Conservation (phyloP, 2,797 vertebrate genomes). For the Neoniphon sammara region DNA sequence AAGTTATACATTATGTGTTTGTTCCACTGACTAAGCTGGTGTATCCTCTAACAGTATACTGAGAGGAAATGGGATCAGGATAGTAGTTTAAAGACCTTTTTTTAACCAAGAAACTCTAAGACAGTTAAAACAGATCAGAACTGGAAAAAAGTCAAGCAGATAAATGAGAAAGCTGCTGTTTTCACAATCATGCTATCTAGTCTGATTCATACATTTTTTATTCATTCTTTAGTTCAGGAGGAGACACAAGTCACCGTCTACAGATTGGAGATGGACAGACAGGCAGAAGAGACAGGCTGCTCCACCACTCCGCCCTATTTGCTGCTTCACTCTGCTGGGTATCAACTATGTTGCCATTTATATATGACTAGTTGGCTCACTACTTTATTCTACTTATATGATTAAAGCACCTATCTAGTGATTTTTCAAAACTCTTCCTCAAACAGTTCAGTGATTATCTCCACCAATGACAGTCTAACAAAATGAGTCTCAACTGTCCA, state of each 20-base stretch:
- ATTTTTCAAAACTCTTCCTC: too few species aligned
- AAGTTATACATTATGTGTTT: neutral
- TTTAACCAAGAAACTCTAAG: neutral
- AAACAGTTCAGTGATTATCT: too few species aligned
- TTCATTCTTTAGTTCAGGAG: conserved; percentile 21
- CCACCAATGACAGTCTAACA: too few species aligned
- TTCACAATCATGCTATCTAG: neutral
- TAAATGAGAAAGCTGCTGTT: neutral
- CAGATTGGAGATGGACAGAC: conserved; percentile 18
- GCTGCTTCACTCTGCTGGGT: neutral
- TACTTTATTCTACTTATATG: neutral
- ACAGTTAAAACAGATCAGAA: neutral
- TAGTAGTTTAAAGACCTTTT: neutral
- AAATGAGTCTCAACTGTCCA: too few species aligned
- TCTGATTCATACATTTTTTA: conserved; percentile 3
- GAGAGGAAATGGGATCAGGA: neutral
- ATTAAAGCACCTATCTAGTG: neutral
- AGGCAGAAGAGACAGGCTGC: neutral
- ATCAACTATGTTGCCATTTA: neutral
- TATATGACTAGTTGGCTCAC: neutral
- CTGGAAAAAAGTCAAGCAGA: neutral
- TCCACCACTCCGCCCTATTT: conserved; percentile 15
- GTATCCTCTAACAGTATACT: neutral
- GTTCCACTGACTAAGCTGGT: neutral
- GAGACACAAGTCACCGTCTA: conserved; percentile 50